phyloP scores from a whole-genome alignment of 2,113 vertebrate genomes.

The Prochilodus magdalenae region DNA sequence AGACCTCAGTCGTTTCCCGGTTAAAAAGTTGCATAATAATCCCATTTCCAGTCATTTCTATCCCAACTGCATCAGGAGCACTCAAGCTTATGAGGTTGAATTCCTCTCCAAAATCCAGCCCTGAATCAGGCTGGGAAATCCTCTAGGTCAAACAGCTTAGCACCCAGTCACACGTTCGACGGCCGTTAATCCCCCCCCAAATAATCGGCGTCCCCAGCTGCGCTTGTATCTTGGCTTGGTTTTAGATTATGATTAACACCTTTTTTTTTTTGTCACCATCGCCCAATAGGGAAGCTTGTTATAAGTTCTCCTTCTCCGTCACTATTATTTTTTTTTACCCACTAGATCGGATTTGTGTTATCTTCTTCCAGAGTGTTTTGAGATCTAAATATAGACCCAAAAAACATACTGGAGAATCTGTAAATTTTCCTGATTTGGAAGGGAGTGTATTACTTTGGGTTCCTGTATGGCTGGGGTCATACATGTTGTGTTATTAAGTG shows the following conservation, averaged over 20 bases:
- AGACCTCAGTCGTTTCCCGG: neutral
- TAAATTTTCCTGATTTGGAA: neutral
- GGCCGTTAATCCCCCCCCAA: conserved; percentile 21
- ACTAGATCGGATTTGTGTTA: conserved; percentile 27
- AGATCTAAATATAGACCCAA: conserved; percentile 15
- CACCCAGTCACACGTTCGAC: neutral
- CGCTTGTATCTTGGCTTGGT: conserved; percentile 21
- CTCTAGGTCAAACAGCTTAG: neutral
- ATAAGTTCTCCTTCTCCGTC: conserved; percentile 4
- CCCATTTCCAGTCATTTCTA: conserved; percentile 14
- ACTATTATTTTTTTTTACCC: neutral
- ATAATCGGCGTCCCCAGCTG: neutral
- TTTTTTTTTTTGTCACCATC: neutral
- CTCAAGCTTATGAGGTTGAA: neutral
- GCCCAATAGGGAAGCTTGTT: neutral
- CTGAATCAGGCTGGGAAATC: conserved; percentile 5
- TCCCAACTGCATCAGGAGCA: neutral
- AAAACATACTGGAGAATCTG: neutral
- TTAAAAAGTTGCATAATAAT: neutral
- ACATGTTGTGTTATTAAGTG: too few relatives aligned
- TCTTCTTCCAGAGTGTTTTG: conserved; percentile 6
- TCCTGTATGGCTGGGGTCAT: neutral
- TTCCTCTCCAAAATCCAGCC: conserved; percentile 3
- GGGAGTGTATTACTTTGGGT: neutral
- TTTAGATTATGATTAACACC: conserved; percentile 22